Conservation (phyloP, 2,888 invertebrate genomes). For the Branchinecta sandiegonensis region DNA sequence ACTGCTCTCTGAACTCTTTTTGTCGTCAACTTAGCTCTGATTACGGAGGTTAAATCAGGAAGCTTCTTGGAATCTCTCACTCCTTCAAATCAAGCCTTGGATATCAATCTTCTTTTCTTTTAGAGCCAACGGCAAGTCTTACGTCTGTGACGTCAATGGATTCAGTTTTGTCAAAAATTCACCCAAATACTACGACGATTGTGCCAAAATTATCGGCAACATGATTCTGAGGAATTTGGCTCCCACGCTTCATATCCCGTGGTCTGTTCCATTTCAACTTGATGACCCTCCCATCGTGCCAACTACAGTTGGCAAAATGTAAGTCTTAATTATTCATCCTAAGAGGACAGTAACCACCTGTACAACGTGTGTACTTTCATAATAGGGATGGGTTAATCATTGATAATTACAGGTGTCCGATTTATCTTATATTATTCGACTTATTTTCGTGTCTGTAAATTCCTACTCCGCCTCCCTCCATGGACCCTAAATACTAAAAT, state of each 20-base stretch:
- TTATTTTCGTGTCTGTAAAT: too few relatives aligned
- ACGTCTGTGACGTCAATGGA: conserved; percentile 98
- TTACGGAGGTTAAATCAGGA: too few relatives aligned
- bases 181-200: conserved; percentile 98
- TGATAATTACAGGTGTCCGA: too few relatives aligned
- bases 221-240: conserved; percentile 91
- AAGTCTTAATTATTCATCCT: conserved; percentile 26
- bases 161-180: conserved; percentile 99
- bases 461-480: too few relatives aligned
- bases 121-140: conserved; percentile 95
- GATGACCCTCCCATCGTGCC: conserved; percentile 98
- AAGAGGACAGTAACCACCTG: background rate
- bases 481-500: too few relatives aligned
- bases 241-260: conserved; percentile 88
- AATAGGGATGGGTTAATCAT: too few relatives aligned
- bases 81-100: too few relatives aligned
- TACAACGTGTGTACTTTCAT: too few relatives aligned
- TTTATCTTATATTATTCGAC: too few relatives aligned
- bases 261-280: conserved; percentile 90
- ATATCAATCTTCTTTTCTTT: conserved; percentile 28
- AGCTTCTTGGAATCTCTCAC: too few relatives aligned
- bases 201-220: conserved; percentile 93
- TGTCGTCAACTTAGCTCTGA: too few relatives aligned
- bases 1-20: too few relatives aligned
- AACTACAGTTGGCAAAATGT: conserved; percentile 96